Conservation (phyloP, 23 tunicate genomes). For the Trididemnum clinides region DNA sequence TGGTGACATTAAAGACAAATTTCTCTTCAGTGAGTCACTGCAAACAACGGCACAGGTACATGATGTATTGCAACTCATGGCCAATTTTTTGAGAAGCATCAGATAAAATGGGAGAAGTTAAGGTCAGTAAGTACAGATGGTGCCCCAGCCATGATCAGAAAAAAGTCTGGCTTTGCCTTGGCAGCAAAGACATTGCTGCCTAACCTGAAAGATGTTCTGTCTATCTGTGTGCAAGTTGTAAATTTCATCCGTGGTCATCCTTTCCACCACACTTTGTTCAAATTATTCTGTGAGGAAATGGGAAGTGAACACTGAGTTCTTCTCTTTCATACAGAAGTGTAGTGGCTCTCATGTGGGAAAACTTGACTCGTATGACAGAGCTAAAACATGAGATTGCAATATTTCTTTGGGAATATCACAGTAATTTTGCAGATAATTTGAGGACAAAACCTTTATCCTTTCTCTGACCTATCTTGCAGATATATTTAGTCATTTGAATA, state of each 20-base stretch:
- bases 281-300: neutral
- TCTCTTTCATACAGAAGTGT: no score
- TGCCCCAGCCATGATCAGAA: no score
- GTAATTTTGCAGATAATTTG: neutral
- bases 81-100: slow-evolving; percentile 20
- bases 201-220: no score
- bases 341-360: slow-evolving; percentile 7
- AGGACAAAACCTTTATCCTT: slow-evolving; percentile 1
- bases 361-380: slow-evolving; percentile 3
- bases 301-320: no score
- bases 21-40: no score
- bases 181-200: neutral
- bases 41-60: neutral
- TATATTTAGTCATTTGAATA: no score
- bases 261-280: neutral
- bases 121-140: no score
- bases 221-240: no score
- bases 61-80: neutral
- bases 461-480: no score
- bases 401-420: no score
- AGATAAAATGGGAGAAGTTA: slow-evolving; percentile 2
- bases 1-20: no score
- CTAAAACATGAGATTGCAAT: no score
- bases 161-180: slow-evolving; percentile 2
- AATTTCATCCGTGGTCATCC: slow-evolving; percentile 1